These are phyloP conservation scores for Philantomba maxwellii DNA, from an alignment of 2,113 vertebrate species.

Conservation along the genomic window DNA sequence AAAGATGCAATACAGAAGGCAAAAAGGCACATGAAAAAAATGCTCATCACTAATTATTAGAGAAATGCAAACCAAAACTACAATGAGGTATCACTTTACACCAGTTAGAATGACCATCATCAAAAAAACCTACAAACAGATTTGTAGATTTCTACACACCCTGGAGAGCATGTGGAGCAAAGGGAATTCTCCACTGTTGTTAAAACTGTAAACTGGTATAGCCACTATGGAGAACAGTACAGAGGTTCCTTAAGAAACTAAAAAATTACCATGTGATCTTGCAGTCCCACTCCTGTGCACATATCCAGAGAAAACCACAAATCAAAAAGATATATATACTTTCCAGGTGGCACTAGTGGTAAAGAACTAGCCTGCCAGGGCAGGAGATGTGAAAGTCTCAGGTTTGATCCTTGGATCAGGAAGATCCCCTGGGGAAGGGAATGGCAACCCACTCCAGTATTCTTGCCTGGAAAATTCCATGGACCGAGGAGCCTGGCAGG, in stretches of 20 bases:
- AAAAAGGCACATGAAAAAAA: neutral
- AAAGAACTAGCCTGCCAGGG: neutral
- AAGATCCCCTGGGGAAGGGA: neutral
- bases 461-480: neutral
- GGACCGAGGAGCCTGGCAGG: neutral
- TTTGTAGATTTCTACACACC: neutral
- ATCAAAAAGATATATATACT: neutral
- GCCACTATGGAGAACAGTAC: neutral
- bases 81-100: neutral
- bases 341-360: neutral
- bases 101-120: neutral
- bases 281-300: neutral
- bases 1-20: neutral
- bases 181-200: neutral
- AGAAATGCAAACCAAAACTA: neutral
- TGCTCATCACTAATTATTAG: neutral
- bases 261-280: neutral
- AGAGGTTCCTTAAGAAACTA: neutral
- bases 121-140: neutral
- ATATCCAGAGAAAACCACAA: neutral
- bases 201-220: neutral
- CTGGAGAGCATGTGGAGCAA: neutral
- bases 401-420: neutral
- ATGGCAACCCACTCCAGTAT: neutral
- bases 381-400: neutral